phyloP scores from a whole-genome alignment of 2,888 invertebrate genomes.

The Pseudoips prasinana region DNA sequence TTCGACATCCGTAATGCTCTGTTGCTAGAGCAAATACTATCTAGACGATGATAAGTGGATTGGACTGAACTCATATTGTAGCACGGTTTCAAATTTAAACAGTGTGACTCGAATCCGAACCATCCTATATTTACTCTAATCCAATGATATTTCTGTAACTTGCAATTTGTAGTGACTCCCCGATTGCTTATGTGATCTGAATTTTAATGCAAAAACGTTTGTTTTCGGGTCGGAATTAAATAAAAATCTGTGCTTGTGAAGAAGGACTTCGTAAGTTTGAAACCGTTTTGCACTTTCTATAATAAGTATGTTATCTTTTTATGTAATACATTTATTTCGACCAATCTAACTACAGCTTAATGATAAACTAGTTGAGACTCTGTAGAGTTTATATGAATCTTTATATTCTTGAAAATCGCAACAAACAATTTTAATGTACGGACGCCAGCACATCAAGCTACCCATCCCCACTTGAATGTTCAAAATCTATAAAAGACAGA shows the following conservation, averaged over 20 bases:
- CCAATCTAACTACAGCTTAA: too few relatives aligned
- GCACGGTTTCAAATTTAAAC: conserved; percentile 61
- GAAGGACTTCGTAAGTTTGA: conserved; percentile 3
- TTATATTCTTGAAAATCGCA: too few relatives aligned
- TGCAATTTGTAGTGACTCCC: conserved; percentile 12
- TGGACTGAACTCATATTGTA: conserved; percentile 50
- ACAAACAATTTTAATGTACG: too few relatives aligned
- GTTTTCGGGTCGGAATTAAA: conserved; percentile 4
- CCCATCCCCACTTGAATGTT: too few relatives aligned
- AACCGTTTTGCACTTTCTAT: too few relatives aligned
- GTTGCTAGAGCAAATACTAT: conserved; percentile 45
- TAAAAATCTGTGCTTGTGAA: conserved; percentile 5
- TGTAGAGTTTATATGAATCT: too few relatives aligned
- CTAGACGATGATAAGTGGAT: conserved; percentile 60
- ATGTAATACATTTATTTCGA: too few relatives aligned
- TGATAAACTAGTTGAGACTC: too few relatives aligned
- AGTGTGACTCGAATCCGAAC: conserved; percentile 41
- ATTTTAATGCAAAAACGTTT: conserved; percentile 14
- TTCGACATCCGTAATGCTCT: conserved; percentile 22
- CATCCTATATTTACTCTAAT: conserved; percentile 33
- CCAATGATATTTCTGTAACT: conserved; percentile 27
- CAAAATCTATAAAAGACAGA: too few relatives aligned
- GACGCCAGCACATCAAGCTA: too few relatives aligned
- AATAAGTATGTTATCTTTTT: too few relatives aligned
- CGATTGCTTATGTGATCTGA: conserved; percentile 23